Conservation (phyloP, 1,140 invertebrate genomes). For the Drosophila tani region DNA sequence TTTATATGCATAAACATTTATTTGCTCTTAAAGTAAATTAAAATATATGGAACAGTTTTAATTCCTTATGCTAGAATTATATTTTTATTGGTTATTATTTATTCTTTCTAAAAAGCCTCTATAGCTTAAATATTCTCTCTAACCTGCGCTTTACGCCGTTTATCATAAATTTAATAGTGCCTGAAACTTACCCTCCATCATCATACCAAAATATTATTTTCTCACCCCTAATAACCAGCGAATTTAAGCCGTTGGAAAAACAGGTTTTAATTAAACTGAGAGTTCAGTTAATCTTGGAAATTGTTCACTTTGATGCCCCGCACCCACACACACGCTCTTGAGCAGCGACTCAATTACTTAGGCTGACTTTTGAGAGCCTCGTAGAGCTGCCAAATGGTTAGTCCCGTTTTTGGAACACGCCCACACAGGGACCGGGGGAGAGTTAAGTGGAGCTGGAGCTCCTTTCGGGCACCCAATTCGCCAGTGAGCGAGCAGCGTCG, state of each 20-base stretch:
- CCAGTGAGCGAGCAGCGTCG: slow-evolving; percentile 27
- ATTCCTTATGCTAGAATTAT: neutral
- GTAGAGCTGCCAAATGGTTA: slow-evolving; percentile 19
- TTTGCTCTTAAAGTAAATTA: neutral
- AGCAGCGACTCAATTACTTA: slow-evolving; percentile 36
- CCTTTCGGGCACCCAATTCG: slow-evolving; percentile 19
- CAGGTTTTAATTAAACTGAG: slow-evolving; percentile 37
- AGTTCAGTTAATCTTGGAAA: slow-evolving; percentile 19
- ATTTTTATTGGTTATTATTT: too few relatives aligned
- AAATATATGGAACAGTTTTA: neutral
- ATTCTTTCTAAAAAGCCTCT: neutral
- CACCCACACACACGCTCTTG: slow-evolving; percentile 3
- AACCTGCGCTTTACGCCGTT: neutral
- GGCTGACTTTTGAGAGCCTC: slow-evolving; percentile 20
- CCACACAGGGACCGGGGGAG: slow-evolving; percentile 8
- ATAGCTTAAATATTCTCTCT: neutral
- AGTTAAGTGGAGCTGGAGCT: neutral
- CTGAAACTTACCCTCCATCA: too few relatives aligned
- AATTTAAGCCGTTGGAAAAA: slow-evolving; percentile 4
- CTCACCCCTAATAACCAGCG: neutral
- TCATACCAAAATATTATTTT: neutral
- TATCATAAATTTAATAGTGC: neutral
- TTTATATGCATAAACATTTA: neutral
- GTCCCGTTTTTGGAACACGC: slow-evolving; percentile 7
- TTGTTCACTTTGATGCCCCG: slow-evolving; percentile 22